Percentiles rank a stretch among this genome's conserved stretches.
phyloP scores from a whole-genome alignment of 2,888 invertebrate genomes.

The Odontomyia ornata region DNA sequence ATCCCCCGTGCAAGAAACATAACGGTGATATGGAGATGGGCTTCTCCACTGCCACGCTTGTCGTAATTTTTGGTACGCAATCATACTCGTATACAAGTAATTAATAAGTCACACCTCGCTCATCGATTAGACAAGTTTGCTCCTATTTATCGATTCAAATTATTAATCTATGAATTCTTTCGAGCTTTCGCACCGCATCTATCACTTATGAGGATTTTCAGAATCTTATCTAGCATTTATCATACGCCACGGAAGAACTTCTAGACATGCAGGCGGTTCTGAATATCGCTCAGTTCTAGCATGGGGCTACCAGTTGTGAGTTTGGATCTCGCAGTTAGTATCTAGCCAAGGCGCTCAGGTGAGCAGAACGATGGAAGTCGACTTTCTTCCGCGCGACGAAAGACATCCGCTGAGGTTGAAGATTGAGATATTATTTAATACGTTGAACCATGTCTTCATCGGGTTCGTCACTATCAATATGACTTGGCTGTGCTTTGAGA shows the following conservation, averaged over 20 bases:
- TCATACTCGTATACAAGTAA: neutral
- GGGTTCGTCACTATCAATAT: slow-evolving; percentile 58
- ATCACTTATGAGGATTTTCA: slow-evolving; percentile 30
- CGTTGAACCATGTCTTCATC: slow-evolving; percentile 60
- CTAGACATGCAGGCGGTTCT: slow-evolving; percentile 21
- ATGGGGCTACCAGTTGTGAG: neutral
- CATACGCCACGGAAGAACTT: slow-evolving; percentile 18
- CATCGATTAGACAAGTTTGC: slow-evolving; percentile 2
- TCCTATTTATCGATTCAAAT: slow-evolving; percentile 24
- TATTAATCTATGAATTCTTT: slow-evolving; percentile 36
- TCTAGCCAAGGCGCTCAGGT: neutral
- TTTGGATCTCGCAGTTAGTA: neutral
- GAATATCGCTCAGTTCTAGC: neutral
- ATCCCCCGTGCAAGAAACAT: no score
- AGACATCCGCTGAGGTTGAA: slow-evolving; percentile 36
- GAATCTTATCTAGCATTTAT: slow-evolving; percentile 35
- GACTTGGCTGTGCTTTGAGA: slow-evolving; percentile 57
- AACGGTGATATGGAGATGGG: no score
- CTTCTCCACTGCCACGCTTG: no score
- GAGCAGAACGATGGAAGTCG: slow-evolving; percentile 15
- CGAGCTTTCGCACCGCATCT: slow-evolving; percentile 27
- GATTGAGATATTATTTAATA: slow-evolving; percentile 58
- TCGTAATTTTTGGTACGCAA: no score
- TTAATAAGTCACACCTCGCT: slow-evolving; percentile 28
- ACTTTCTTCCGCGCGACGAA: slow-evolving; percentile 26